These are phyloP conservation scores for Euschistus heros DNA, from an alignment of 1,140 invertebrate genomes.

Conservation along the genomic window DNA sequence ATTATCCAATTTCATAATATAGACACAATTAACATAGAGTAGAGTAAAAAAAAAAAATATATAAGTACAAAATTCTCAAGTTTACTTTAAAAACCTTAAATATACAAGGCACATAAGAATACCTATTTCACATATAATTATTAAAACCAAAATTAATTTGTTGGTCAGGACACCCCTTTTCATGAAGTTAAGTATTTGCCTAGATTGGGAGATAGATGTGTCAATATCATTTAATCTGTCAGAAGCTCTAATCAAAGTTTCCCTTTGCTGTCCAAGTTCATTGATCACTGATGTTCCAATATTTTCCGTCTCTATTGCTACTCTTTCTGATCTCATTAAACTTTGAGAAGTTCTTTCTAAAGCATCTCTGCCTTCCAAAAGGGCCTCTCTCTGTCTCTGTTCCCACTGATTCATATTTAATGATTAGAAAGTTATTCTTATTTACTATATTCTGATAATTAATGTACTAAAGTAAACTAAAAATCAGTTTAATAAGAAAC, in stretches of 20 bases:
- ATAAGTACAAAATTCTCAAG: background rate
- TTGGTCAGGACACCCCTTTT: constrained; percentile 51
- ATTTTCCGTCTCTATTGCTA: constrained; percentile 66
- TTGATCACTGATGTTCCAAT: constrained; percentile 64
- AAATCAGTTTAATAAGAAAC: too few species aligned
- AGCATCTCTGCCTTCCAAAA: constrained; percentile 45
- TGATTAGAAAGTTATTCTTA: background rate
- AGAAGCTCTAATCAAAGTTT: constrained; percentile 48
- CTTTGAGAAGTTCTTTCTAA: constrained; percentile 53
- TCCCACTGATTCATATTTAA: constrained; percentile 34
- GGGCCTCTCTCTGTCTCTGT: constrained; percentile 40
- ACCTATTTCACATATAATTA: constrained; percentile 50
- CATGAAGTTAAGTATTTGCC: constrained; percentile 49
- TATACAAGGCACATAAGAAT: constrained; percentile 49
- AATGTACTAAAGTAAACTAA: too few species aligned
- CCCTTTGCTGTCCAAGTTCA: constrained; percentile 51
- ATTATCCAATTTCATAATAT: too few species aligned
- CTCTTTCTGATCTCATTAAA: constrained; percentile 54
- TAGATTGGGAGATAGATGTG: constrained; percentile 45
- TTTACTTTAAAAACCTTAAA: constrained; percentile 37
- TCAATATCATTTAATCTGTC: constrained; percentile 50
- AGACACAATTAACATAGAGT: too few species aligned
- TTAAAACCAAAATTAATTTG: constrained; percentile 53
- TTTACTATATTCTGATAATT: too few species aligned
- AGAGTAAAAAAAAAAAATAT: too few species aligned